Base-by-base conservation (phyloP, 2,113 vertebrate species). In the Tragelaphus strepsiceros region DNA sequence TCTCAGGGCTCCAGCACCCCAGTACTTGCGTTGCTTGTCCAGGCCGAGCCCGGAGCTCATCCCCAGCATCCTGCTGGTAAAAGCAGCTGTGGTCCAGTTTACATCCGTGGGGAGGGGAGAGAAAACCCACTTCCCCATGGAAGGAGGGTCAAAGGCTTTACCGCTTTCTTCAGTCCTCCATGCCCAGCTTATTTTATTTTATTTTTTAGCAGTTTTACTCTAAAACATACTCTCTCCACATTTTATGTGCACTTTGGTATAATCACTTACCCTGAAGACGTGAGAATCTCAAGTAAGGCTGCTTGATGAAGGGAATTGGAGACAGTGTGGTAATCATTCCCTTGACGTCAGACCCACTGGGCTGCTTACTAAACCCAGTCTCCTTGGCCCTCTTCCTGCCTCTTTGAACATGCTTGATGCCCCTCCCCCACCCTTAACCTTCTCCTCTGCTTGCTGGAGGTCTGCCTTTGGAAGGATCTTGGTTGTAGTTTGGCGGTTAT, bases 381-480 rank as follows among this genome's bases (percentile, higher is more conserved):
- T 92, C 90, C n/a, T 61, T 78, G n/a, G 24, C 12, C 30, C 17
- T 71, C 21, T 58, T 71, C 64, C 78, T 94, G 91, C 35, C 13
- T 95, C 22, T 39, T n/a, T 28, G 91, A 88, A 21, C 6, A 30
- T 1, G 61, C 61, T 74, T 58, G 46, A 74, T 67, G 95, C 59
- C 43, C 82, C 15, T 21, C 4, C 19, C 8, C 11, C 8, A 21
- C 43, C 85, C 49, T 83, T 95, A 87, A 96, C 62, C 91, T 97
- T 97, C 78, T 95, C 22, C 15, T 95, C 16, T 21, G 28, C 89
- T 59, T 91, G 95, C 92, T 97, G 87, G 97, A 96, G 95, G 13
- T 85, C 88, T 95, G 92, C 62, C 96, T 98, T 96, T 95, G 97
- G 96, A 95, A 97, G 87, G 95, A 91, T 97, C 96, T 96, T 96